Base-by-base conservation (phyloP, 2,797 vertebrate genomes). In the Neostethus bicornis region DNA sequence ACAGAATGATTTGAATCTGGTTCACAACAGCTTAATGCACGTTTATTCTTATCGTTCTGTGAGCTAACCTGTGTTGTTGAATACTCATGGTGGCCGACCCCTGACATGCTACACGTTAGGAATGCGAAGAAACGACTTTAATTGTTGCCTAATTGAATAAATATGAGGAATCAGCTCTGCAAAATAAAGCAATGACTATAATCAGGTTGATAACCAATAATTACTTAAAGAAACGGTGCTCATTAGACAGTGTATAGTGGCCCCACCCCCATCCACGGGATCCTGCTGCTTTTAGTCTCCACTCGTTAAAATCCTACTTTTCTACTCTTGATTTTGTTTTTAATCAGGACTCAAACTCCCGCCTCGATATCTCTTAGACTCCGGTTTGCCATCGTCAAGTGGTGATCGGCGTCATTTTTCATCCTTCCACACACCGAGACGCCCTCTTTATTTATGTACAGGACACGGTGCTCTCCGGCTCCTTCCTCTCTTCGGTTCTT, bases 151-250 rank as follows among this genome's bases (percentile, higher is more conserved):
- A 89, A 90, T 91, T 85, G 86, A 88, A 80, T 87, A 89, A 85
- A 79, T 88, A 80, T 68, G 79, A 76, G 71, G 85, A 86, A 80
- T 86, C 68, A 45, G 75, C 77, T 54, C 64, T 59, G 81, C 76
- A 80, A 86, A 90, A 86, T 80, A 70, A 75, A 83, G 81, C 77
- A 84, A 88, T 85, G 81, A 85, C 88, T 90, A 70, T 91, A 88
- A 91, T 91, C 87, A 87, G 84, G 84, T 80, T 91, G 89, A 89
- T 89, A 91, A 85, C 89, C 84, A 75, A 88, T 90, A 90, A 91
- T 91, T 92, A 91, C 84, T 85, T 75, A 81, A 74, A 85, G 87
- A 80, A 66, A 78, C 54, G 20, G 62, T 74, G 82, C 85, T 79
- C 58, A 24, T 81, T 83, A 80, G 84, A 86, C 75, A n/a, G 84